phyloP scores from a whole-genome alignment of 2,888 invertebrate genomes.

The Pimpla rufipes region DNA sequence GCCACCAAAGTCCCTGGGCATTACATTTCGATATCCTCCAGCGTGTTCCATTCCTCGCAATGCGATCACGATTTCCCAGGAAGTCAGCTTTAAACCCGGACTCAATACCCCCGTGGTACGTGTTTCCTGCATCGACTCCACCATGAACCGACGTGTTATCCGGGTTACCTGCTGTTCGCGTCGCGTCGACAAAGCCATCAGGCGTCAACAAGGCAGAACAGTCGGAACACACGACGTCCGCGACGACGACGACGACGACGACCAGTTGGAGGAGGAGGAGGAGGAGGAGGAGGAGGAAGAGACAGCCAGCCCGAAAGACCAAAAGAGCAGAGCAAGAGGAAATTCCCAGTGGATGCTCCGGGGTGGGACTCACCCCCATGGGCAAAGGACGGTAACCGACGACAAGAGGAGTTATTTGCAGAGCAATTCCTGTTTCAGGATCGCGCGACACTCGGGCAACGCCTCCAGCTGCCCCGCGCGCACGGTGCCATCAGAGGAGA shows the following conservation, averaged over 20 bases:
- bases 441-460: constrained; percentile 67
- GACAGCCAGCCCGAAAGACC: constrained; percentile 28
- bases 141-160: too few relatives aligned
- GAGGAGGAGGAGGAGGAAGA: too few relatives aligned
- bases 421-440: constrained; percentile 75
- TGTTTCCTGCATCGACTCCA: too few relatives aligned
- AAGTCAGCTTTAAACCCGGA: constrained; percentile 49
- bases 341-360: background rate
- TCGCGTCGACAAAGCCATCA: constrained; percentile 53
- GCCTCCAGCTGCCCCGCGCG: constrained; percentile 25
- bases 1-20: background rate
- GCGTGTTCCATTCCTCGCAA: constrained; percentile 36
- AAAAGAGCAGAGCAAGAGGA: constrained; percentile 17
- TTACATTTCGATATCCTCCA: constrained; percentile 15
- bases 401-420: constrained; percentile 74
- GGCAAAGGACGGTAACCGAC: constrained; percentile 54
- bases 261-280: too few relatives aligned
- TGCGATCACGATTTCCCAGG: constrained; percentile 52
- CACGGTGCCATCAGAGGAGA: background rate
- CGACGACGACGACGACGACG: background rate
- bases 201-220: constrained; percentile 23
- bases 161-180: background rate
- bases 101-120: too few relatives aligned
- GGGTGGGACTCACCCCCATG: constrained; percentile 22
- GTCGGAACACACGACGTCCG: constrained; percentile 24